Conservation (phyloP, 2,113 vertebrate species). For the Hippotragus niger region DNA sequence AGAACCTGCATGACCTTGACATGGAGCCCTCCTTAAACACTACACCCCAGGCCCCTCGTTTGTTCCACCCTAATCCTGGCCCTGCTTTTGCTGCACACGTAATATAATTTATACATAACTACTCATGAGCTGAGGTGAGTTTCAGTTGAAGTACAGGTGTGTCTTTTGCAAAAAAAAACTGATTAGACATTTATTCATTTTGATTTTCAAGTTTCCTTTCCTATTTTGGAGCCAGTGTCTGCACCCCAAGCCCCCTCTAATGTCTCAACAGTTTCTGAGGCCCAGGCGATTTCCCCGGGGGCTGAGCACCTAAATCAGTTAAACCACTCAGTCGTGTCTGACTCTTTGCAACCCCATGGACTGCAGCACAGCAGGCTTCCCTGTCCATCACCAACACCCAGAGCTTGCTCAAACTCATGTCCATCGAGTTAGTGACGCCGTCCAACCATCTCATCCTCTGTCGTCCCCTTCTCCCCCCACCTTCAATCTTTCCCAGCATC, state of each 20-base stretch:
- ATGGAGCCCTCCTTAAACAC: rapidly evolving
- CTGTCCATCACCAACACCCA: background rate
- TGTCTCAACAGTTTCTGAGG: background rate
- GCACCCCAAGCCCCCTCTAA: background rate
- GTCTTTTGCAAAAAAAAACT: background rate
- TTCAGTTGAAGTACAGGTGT: background rate
- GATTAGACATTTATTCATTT: background rate
- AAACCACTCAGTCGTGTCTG: background rate
- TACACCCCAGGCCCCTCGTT: rapidly evolving
- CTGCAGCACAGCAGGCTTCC: background rate
- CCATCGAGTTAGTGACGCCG: background rate
- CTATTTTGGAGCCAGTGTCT: background rate
- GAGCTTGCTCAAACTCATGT: background rate
- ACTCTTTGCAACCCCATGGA: background rate
- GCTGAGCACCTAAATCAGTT: background rate
- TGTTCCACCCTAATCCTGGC: rapidly evolving
- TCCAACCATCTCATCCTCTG: background rate
- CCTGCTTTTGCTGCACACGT: background rate
- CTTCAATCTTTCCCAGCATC: background rate
- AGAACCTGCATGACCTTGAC: background rate
- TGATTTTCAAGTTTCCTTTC: background rate
- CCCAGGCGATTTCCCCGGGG: background rate
- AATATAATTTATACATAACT: background rate
- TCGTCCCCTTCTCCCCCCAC: background rate
- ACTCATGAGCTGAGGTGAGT: background rate